A percentile compares a stretch with the other conserved stretches of the same genome.
phyloP scores from a whole-genome alignment of 2,888 invertebrate species.

The Parnassius apollo region DNA sequence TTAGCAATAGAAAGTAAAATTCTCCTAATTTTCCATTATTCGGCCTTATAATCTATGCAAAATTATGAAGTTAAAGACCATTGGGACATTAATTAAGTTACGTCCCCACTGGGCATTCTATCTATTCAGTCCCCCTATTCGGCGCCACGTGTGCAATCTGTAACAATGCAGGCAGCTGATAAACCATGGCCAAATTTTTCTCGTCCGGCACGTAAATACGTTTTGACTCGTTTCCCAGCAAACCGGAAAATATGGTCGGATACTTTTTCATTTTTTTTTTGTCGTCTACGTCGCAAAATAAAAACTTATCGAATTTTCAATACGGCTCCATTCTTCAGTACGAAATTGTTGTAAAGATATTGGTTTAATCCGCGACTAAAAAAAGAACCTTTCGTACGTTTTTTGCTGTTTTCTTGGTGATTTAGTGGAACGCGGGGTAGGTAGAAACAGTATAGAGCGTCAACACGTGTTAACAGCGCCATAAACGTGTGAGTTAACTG shows the following conservation, averaged over 20 bases:
- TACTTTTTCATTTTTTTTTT: slow-evolving; percentile 43
- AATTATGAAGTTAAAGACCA: slow-evolving; percentile 20
- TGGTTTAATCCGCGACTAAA: slow-evolving; percentile 27
- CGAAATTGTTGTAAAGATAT: slow-evolving; percentile 25
- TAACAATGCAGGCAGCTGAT: slow-evolving; percentile 48
- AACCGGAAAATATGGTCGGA: slow-evolving; percentile 48
- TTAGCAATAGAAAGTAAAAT: too few relatives aligned
- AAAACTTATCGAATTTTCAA: slow-evolving; percentile 32
- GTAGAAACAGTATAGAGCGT: slow-evolving; percentile 65
- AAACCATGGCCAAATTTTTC: slow-evolving; percentile 48
- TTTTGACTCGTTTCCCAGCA: slow-evolving; percentile 55
- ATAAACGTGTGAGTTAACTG: slow-evolving; percentile 76
- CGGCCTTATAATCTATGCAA: slow-evolving; percentile 15
- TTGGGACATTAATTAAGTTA: slow-evolving; percentile 37
- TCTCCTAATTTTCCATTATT: too few relatives aligned
- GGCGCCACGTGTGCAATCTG: slow-evolving; percentile 40
- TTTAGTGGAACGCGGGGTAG: slow-evolving; percentile 53
- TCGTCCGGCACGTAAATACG: slow-evolving; percentile 48
- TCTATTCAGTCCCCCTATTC: slow-evolving; percentile 30
- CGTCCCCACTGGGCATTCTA: slow-evolving; percentile 32
- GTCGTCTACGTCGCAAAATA: slow-evolving; percentile 31
- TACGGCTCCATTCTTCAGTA: slow-evolving; percentile 24
- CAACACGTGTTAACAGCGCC: slow-evolving; percentile 78
- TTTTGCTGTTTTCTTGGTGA: slow-evolving; percentile 51
- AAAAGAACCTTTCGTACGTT: slow-evolving; percentile 38